phyloP scores from a whole-genome alignment of 2,113 vertebrate genomes.

The Istiophorus platypterus region DNA sequence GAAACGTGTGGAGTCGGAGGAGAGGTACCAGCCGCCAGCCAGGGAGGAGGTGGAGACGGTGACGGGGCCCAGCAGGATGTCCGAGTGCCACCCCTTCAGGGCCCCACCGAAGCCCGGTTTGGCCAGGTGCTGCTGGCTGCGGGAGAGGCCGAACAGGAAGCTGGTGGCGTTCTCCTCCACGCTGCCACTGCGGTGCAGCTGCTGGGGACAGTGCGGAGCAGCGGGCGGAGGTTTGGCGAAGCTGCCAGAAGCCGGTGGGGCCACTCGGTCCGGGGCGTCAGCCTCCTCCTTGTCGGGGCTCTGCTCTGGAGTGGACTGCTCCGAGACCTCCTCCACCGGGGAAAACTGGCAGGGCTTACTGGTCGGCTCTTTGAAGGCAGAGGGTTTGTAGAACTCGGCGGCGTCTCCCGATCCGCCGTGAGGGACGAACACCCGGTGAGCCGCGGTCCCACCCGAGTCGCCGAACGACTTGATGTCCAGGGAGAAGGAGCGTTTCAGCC shows the following conservation, averaged over 20 bases:
- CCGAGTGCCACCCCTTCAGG: slow-evolving; percentile 95
- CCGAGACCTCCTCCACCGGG: slow-evolving; percentile 92
- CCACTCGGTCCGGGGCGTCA: slow-evolving; percentile 22
- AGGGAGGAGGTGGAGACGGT: slow-evolving; percentile 85
- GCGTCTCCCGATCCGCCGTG: slow-evolving; percentile 72
- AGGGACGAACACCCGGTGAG: slow-evolving; percentile 78
- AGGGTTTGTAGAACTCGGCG: slow-evolving; percentile 86
- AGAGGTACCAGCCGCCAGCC: slow-evolving; percentile 90
- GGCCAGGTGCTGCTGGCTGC: slow-evolving; percentile 91
- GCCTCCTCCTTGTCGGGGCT: slow-evolving; percentile 90
- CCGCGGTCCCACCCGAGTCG: slow-evolving; percentile 28
- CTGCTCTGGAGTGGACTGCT: slow-evolving; percentile 89
- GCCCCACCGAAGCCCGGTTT: slow-evolving; percentile 82
- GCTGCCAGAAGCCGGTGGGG: slow-evolving; percentile 35
- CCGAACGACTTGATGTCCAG: slow-evolving; percentile 92
- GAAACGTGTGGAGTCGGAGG: slow-evolving; percentile 88
- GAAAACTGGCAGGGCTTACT: slow-evolving; percentile 93
- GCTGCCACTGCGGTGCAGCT: slow-evolving; percentile 90
- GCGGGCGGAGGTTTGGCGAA: slow-evolving; percentile 58
- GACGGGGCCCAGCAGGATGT: slow-evolving; percentile 90
- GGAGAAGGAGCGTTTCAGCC: slow-evolving; percentile 94
- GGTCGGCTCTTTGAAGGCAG: slow-evolving; percentile 82
- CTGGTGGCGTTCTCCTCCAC: slow-evolving; percentile 88
- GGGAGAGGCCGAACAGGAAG: slow-evolving; percentile 90
- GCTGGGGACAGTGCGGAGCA: slow-evolving; percentile 65